These are phyloP conservation scores for Cybosia mesomella DNA, from an alignment of 2,888 invertebrate genomes.

Conservation along the genomic window DNA sequence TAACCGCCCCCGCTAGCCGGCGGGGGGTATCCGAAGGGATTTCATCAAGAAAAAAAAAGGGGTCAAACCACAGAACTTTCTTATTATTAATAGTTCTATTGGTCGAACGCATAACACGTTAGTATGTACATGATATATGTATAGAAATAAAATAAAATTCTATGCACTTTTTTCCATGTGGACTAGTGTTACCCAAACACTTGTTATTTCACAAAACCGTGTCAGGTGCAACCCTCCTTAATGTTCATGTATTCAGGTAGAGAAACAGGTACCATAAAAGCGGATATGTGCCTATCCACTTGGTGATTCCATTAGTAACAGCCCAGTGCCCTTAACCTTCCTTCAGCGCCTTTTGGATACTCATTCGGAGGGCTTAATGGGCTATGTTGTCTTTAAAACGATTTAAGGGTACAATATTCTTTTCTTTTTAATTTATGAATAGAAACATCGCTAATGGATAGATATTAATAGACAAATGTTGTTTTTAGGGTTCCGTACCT, in stretches of 20 bases:
- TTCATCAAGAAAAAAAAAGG: too few relatives aligned
- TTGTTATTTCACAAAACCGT: not conserved
- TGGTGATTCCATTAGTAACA: slow-evolving; percentile 15
- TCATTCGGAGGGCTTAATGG: not conserved
- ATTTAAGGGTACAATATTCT: not conserved
- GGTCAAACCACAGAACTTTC: too few relatives aligned
- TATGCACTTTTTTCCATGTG: not conserved
- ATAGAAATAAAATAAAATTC: too few relatives aligned
- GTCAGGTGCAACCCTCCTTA: not conserved
- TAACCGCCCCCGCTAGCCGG: too few relatives aligned
- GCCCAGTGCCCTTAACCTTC: slow-evolving; percentile 4
- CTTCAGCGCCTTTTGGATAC: not conserved
- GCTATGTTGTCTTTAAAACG: not conserved
- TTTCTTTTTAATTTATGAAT: not conserved
- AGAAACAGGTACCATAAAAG: slow-evolving; percentile 5
- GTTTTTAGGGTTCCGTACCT: too few relatives aligned
- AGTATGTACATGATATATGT: too few relatives aligned
- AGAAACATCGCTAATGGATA: not conserved
- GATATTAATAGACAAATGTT: not conserved
- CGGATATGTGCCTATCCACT: slow-evolving; percentile 12
- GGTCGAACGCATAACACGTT: not conserved
- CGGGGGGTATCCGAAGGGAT: too few relatives aligned
- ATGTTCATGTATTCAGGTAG: not conserved
- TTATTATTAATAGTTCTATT: too few relatives aligned
- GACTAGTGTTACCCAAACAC: not conserved